Conservation (phyloP, 2,797 vertebrate genomes). For the Sebastes matsubarae region DNA sequence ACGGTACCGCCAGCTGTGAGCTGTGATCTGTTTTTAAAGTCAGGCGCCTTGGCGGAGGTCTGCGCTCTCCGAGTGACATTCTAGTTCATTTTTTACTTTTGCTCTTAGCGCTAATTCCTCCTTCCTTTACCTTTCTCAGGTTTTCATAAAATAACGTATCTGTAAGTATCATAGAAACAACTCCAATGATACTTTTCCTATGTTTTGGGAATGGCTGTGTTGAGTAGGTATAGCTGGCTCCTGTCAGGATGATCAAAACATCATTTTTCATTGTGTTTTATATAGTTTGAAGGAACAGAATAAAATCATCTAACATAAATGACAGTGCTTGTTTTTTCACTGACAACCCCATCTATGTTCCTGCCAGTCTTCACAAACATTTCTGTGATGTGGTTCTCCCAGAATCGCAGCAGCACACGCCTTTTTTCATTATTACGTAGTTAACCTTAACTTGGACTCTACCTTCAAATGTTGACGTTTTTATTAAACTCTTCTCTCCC, state of each 20-base stretch:
- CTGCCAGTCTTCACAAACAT: not conserved
- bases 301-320: not conserved
- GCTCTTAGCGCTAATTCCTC: not conserved
- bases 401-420: not conserved
- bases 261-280: not conserved
- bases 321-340: not conserved
- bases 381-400: not conserved
- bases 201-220: not conserved
- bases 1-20: no score
- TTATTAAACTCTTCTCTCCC: constrained; percentile 74
- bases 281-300: not conserved
- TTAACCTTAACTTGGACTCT: not conserved
- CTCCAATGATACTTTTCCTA: not conserved
- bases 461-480: constrained; percentile 79
- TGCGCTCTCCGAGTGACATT: no score
- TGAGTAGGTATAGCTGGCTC: not conserved
- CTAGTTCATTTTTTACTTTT: not conserved
- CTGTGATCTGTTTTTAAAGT: no score
- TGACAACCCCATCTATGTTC: not conserved
- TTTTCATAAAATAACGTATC: not conserved
- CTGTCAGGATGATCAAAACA: not conserved
- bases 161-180: not conserved
- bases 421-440: not conserved
- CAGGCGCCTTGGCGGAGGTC: no score
- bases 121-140: not conserved